Evolutionary conservation across 2,888 invertebrate genomes (phyloP), one percentile per base, ranked within the genome.

Genomic region (Dolomedes plantarius): DNA sequence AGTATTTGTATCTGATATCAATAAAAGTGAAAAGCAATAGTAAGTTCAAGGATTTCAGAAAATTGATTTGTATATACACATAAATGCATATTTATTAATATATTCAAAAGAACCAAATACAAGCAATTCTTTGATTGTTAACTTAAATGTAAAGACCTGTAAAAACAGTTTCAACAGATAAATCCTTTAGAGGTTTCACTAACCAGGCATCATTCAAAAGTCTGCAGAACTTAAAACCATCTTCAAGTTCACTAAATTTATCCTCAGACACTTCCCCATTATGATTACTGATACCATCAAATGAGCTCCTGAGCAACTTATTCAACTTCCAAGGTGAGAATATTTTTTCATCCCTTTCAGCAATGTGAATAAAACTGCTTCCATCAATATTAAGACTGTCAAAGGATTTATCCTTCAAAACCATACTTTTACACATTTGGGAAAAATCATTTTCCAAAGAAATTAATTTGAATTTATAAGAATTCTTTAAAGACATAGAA

Each of bases 121-220:
- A n/a, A n/a, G n/a, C n/a, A n/a, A n/a, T n/a, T n/a, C n/a, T n/a
- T n/a, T n/a, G n/a, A n/a, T n/a, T n/a, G n/a, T n/a, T n/a, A n/a
- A n/a, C n/a, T 83, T 41, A 83, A 7, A 72, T 28, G 65, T 83
- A 83, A 1, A 83, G 65, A 13, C 82, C 82, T 28, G 82, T 76
- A 64, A 72, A 83, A 64, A 83, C 28, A 19, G 71, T 50, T 50
- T 76, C 65, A 13, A 83, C 31, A 16, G 29, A 50, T 19, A 83
- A 13, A 41, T 32, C 28, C 27, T 46, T 56, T 1, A 71, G 76
- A 19, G 62, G 76, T 28, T 28, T 76, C 0, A 83, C 23, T 0
- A 83, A 23, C 76, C 82, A 83, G 27, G 46, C 29, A 16, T 83
- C 39, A n/a, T 56, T 31, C n/a, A n/a, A n/a, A 28, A 81, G 31